These are phyloP conservation scores for Neodiprion pinetum DNA, from an alignment of 1,140 invertebrate species.

Conservation along the genomic window DNA sequence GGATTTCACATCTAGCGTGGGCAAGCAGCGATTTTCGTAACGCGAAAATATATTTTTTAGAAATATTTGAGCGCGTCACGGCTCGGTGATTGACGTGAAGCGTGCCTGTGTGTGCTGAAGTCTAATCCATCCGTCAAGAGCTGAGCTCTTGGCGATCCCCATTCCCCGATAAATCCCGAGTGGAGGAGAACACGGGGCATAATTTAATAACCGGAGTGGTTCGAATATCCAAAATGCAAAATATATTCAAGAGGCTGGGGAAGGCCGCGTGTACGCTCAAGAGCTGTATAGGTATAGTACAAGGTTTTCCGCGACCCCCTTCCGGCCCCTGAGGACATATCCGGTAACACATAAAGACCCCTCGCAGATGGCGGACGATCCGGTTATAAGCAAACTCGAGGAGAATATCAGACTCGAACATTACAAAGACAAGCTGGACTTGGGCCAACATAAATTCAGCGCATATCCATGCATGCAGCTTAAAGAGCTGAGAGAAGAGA, in stretches of 20 bases:
- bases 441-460: neutral
- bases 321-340: neutral
- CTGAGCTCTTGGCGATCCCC: neutral
- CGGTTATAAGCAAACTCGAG: slow-evolving; percentile 3
- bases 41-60: no score
- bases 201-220: slow-evolving; percentile 2
- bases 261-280: neutral
- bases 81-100: neutral
- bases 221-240: slow-evolving; percentile 5
- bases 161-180: neutral
- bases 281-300: neutral
- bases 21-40: no score
- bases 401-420: neutral
- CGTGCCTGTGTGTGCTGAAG: neutral
- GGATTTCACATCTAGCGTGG: no score
- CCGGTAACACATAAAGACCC: neutral
- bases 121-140: neutral
- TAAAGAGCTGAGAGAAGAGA: no score
- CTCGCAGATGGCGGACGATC: slow-evolving; percentile 2
- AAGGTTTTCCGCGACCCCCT: neutral
- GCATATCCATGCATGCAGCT: no score
- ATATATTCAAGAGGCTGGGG: neutral
- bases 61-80: no score
- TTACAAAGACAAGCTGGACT: slow-evolving; percentile 3
- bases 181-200: neutral